Evolutionary conservation across 2,888 invertebrate genomes (phyloP).

Genomic region (Steinernema carpocapsae): DNA sequence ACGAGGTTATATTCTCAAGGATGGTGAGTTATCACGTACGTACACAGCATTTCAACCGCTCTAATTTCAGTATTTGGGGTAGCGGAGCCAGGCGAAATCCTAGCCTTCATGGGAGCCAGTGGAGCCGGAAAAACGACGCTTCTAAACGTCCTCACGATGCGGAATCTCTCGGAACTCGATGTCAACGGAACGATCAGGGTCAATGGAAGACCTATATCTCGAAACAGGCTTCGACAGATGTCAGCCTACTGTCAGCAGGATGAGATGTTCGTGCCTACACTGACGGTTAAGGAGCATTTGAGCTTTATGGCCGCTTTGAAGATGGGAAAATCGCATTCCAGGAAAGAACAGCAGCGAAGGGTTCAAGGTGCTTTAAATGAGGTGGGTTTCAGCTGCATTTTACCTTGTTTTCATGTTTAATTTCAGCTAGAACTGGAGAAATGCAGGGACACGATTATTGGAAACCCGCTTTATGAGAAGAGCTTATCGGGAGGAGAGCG

Average conservation of each 20-base stretch:
- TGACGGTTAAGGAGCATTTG: slow-evolving; percentile 86
- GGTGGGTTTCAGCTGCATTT: slow-evolving; percentile 40
- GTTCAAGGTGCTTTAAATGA: slow-evolving; percentile 75
- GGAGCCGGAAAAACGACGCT: slow-evolving; percentile 93
- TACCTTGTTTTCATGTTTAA: background rate
- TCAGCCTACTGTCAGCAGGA: slow-evolving; percentile 91
- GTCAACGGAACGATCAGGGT: slow-evolving; percentile 55
- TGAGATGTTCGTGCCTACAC: slow-evolving; percentile 83
- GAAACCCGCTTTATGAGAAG: slow-evolving; percentile 78
- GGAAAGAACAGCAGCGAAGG: slow-evolving; percentile 75
- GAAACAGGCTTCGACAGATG: slow-evolving; percentile 69
- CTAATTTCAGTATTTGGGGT: background rate
- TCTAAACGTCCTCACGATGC: slow-evolving; percentile 79
- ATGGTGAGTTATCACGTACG: background rate
- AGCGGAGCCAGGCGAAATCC: slow-evolving; percentile 7
- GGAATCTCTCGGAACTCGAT: slow-evolving; percentile 49
- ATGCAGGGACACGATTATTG: slow-evolving; percentile 80
- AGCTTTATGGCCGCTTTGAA: slow-evolving; percentile 80
- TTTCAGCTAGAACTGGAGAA: slow-evolving; percentile 77
- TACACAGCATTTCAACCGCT: background rate
- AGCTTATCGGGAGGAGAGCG: slow-evolving; percentile 91
- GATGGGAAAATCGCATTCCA: slow-evolving; percentile 77
- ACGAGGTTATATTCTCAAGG: background rate
- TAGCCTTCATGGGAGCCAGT: slow-evolving; percentile 55
- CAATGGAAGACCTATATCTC: slow-evolving; percentile 23